A percentile compares a stretch with the other conserved stretches of the same genome.
phyloP scores from a whole-genome alignment of 2,888 invertebrate species.

The Orthosia gothica region DNA sequence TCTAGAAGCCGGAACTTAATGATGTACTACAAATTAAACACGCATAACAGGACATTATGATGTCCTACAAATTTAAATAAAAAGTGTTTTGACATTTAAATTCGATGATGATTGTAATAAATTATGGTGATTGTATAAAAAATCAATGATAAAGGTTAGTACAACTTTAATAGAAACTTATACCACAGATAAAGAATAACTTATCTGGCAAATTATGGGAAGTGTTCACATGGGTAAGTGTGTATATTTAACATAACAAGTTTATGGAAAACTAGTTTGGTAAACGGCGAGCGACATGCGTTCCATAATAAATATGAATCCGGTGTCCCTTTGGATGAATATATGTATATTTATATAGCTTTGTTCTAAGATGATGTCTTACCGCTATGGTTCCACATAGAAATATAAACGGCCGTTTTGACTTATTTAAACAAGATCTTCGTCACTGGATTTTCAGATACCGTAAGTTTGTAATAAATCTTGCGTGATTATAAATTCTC shows the following conservation, averaged over 20 bases:
- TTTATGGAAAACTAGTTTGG: constrained; percentile 55
- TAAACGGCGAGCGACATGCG: constrained; percentile 39
- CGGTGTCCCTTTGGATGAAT: constrained; percentile 16
- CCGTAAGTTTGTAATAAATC: too few relatives aligned
- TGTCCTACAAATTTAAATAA: not conserved
- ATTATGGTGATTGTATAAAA: not conserved
- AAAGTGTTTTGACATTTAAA: not conserved
- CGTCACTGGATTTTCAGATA: too few relatives aligned
- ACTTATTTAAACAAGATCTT: not conserved
- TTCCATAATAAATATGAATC: constrained; percentile 36
- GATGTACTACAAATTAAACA: not conserved
- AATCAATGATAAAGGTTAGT: not conserved
- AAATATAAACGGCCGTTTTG: not conserved
- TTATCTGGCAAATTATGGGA: constrained; percentile 11
- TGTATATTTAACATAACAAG: constrained; percentile 54
- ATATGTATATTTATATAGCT: not conserved
- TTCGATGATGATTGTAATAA: not conserved
- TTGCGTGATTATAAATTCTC: too few relatives aligned
- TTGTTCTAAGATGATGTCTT: not conserved
- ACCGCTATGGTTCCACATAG: not conserved
- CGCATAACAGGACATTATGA: too few relatives aligned
- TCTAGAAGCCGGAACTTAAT: not conserved
- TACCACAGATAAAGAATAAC: constrained; percentile 13
- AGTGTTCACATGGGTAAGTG: constrained; percentile 17
- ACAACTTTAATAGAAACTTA: not conserved